Evolutionary conservation across 2,113 vertebrate genomes (phyloP).

Genomic region (Rafetus swinhoei): DNA sequence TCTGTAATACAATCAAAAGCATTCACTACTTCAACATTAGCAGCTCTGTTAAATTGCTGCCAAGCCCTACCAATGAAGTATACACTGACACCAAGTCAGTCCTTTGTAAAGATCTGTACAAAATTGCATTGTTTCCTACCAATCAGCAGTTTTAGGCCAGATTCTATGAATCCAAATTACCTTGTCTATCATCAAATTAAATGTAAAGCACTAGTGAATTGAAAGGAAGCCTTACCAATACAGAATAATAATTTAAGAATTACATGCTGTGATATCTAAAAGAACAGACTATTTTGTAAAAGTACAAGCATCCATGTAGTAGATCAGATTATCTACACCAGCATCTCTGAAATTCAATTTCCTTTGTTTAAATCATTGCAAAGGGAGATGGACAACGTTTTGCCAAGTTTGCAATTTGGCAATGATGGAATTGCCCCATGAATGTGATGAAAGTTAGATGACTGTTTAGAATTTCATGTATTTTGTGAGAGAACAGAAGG

Average conservation of each 20-base stretch:
- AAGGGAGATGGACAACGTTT: constrained; percentile 62
- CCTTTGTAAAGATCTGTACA: constrained; percentile 29
- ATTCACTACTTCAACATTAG: constrained; percentile 24
- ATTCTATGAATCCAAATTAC: constrained; percentile 20
- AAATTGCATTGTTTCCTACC: constrained; percentile 27
- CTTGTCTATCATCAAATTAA: constrained; percentile 47
- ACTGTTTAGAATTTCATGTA: constrained; percentile 67
- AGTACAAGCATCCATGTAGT: constrained; percentile 1
- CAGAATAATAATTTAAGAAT: constrained; percentile 18
- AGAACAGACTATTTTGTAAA: constrained; percentile 22
- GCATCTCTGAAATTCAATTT: constrained; percentile 58
- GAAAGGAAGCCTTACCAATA: constrained; percentile 30
- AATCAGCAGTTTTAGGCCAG: constrained; percentile 35
- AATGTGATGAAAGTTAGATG: constrained; percentile 65
- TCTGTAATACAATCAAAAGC: constrained; percentile 14
- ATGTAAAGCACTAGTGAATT: constrained; percentile 26
- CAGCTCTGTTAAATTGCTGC: constrained; percentile 3
- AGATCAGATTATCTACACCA: constrained; percentile 59
- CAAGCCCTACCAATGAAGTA: not conserved
- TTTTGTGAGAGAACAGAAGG: constrained; percentile 53
- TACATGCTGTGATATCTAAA: constrained; percentile 43
- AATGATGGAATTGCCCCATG: constrained; percentile 52
- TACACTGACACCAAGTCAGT: not conserved
- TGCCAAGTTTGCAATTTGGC: constrained; percentile 65
- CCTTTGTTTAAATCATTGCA: constrained; percentile 58